phyloP scores from a whole-genome alignment of 37 sponge, comb jelly and placozoan species.

The Hexactinellida sp. region DNA sequence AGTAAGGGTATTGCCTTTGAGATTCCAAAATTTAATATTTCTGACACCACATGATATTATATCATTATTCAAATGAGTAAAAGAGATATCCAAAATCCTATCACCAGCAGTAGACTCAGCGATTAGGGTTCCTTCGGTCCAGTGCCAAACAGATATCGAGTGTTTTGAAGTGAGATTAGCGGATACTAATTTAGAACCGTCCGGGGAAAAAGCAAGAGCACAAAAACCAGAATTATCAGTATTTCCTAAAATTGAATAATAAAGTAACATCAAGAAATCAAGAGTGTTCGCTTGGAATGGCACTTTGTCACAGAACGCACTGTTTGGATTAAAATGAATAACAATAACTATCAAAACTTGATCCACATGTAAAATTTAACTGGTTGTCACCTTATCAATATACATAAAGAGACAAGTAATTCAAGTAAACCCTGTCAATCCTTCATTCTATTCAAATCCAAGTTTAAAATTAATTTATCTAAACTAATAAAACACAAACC shows the following conservation, averaged over 20 bases:
- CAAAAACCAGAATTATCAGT: background rate
- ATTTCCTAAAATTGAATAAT: background rate
- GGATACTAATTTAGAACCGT: conserved; percentile 69
- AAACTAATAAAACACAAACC: too few species aligned
- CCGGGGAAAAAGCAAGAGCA: background rate
- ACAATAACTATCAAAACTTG: too few species aligned
- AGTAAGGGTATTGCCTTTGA: conserved; percentile 74
- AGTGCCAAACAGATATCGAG: conserved; percentile 74
- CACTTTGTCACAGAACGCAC: too few species aligned
- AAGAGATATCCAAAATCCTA: background rate
- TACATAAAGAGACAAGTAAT: too few species aligned
- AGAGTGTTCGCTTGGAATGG: too few species aligned
- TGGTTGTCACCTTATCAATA: too few species aligned
- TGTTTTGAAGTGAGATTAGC: conserved; percentile 71
- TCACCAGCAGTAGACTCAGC: background rate
- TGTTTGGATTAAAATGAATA: too few species aligned
- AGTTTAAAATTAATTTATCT: too few species aligned
- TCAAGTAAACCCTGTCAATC: too few species aligned
- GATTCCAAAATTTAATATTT: conserved; percentile 93
- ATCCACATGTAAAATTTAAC: too few species aligned
- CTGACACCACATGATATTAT: conserved; percentile 67
- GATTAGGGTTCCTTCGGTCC: conserved; percentile 62
- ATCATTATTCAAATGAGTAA: background rate
- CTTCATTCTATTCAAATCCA: too few species aligned
- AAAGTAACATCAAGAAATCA: background rate